Base-by-base conservation (phyloP, 2,113 vertebrate genomes). In the Clarias magur region DNA sequence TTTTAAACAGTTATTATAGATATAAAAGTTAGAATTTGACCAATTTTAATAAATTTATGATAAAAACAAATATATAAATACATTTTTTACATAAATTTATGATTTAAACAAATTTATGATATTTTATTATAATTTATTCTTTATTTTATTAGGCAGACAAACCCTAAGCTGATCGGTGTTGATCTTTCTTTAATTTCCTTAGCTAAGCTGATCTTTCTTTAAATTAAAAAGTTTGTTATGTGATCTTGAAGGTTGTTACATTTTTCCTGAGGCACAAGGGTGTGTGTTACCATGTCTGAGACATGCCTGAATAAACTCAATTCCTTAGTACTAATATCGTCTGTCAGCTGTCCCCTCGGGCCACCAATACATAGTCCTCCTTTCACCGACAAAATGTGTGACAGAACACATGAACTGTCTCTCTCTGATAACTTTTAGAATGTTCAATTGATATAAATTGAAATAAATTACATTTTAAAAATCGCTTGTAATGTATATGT, bases 231-330 rank as follows among this genome's bases (percentile, higher is more conserved):
- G 82, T 88, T 76, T 93, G 94, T 93, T 87, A 93, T 85, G 25
- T 89, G 92, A 95, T 93, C 89, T 90, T 82, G 78, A 62, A 25
- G 12, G 79, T 81, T 86, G 84, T 38, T 23, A 30, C 10, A 59
- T 88, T 87, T 90, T 81, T 91, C 48, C 23, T 27, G 83, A 86
- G 88, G 88, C 65, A 67, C 53, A 78, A 85, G 79, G 78, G 88
- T 78, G 86, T 88, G 67, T 86, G 85, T 91, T 91, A 90, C 91
- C 86, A 30, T 90, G 89, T 89, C 89, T 92, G 89, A 91, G 78
- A 88, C 92, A 86, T 90, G 91, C 88, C 91, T 93, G 91, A 93
- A 89, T 92, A 92, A 92, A 91, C 91, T 80, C 76, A 38, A 60
- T 89, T 86, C 90, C 89, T 85, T 82, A 82, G 34, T 84, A 84